Evolutionary conservation across 2,888 invertebrate genomes (phyloP).

Genomic region (Rhingia rostrata): DNA sequence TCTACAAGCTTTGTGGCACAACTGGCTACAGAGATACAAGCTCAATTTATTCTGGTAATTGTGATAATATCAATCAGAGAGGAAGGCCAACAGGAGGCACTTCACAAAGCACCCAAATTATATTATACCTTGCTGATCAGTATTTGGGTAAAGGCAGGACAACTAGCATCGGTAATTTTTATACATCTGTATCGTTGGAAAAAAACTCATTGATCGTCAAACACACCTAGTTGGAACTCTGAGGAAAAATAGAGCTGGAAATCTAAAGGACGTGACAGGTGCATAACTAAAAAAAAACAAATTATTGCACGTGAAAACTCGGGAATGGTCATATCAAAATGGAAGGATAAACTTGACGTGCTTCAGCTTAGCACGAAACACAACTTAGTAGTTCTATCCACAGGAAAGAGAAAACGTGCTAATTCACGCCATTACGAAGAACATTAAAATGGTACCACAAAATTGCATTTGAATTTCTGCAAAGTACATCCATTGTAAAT

Average conservation of each 20-base stretch:
- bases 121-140: conserved; percentile 1
- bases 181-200: conserved; percentile 14
- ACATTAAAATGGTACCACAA: conserved; percentile 27
- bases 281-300: not conserved
- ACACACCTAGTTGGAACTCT: conserved; percentile 12
- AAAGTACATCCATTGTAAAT: conserved; percentile 18
- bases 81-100: conserved; percentile 5
- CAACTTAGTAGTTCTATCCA: not conserved
- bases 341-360: conserved; percentile 15
- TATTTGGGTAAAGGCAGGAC: conserved; percentile 38
- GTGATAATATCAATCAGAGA: not conserved
- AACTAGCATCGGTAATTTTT: conserved; percentile 24
- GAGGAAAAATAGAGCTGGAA: conserved; percentile 6
- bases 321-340: not conserved
- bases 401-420: conserved; percentile 22
- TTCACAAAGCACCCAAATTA: conserved; percentile 35
- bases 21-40: conserved; percentile 18
- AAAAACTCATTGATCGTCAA: conserved; percentile 5
- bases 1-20: conserved; percentile 27
- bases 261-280: not conserved
- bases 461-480: conserved; percentile 7
- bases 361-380: conserved; percentile 8
- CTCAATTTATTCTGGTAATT: conserved; percentile 34
- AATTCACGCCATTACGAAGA: conserved; percentile 1
- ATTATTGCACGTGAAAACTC: conserved; percentile 11